Conservation (phyloP, 2,888 invertebrate genomes). For the Drosophila eohydei region DNA sequence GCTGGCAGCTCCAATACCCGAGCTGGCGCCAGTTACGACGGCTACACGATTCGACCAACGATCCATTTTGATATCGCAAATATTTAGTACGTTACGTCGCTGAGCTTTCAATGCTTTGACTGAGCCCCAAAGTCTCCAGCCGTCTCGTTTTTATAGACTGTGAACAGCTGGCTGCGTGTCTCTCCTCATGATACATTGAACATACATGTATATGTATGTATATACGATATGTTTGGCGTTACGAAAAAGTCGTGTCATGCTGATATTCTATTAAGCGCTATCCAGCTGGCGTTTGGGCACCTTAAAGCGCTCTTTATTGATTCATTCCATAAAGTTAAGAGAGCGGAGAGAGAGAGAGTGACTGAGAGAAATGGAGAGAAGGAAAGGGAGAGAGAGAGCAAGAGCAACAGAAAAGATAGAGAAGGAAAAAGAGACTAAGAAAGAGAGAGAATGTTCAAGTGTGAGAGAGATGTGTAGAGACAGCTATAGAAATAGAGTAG, state of each 20-base stretch:
- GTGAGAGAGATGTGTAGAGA: too few species aligned
- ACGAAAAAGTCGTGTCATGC: too few species aligned
- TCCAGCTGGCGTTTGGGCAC: background rate
- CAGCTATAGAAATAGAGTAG: too few species aligned
- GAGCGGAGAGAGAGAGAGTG: too few species aligned
- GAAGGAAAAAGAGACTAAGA: too few species aligned
- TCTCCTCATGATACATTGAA: background rate
- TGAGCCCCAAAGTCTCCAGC: background rate
- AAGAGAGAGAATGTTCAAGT: too few species aligned
- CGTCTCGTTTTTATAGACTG: conserved; percentile 30
- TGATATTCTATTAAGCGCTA: conserved; percentile 22
- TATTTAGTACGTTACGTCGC: background rate
- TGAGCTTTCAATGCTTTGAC: conserved; percentile 9
- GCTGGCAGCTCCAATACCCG: conserved; percentile 87
- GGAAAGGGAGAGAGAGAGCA: too few species aligned
- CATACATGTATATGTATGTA: background rate
- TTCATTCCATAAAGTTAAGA: too few species aligned
- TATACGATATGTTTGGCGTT: background rate
- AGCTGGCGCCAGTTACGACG: conserved; percentile 88
- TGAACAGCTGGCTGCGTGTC: background rate
- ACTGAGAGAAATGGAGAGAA: too few species aligned
- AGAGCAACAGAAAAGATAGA: too few species aligned
- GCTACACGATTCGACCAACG: conserved; percentile 87
- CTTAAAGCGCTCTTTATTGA: too few species aligned
- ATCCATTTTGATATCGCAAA: conserved; percentile 83